A percentile compares a stretch with the other conserved stretches of the same genome.
phyloP scores from a whole-genome alignment of 2,888 invertebrate genomes.

The Peribatodes rhomboidaria region DNA sequence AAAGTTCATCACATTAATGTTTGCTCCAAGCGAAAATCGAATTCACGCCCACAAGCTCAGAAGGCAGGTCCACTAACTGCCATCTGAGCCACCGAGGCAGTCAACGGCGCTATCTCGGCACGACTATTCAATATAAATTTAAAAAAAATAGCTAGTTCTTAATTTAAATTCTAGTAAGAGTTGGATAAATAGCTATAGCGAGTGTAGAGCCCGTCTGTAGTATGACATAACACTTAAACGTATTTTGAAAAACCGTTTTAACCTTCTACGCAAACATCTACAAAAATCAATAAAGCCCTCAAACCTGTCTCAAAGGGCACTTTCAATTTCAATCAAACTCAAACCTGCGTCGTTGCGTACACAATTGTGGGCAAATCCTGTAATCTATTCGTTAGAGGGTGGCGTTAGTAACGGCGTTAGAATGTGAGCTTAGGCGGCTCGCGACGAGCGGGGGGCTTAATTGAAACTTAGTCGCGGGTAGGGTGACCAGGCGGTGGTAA shows the following conservation, averaged over 20 bases:
- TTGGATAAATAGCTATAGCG: too few species aligned
- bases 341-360: conserved; percentile 49
- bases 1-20: too few species aligned
- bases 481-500: conserved; percentile 29
- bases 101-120: too few species aligned
- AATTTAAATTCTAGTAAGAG: too few species aligned
- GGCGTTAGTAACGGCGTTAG: conserved; percentile 49
- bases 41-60: too few species aligned
- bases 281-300: conserved; percentile 9
- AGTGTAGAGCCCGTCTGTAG: too few species aligned
- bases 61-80: too few species aligned
- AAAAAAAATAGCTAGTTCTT: too few species aligned
- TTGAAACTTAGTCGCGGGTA: conserved; percentile 76
- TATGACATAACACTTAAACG: too few species aligned
- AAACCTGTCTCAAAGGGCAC: conserved; percentile 45
- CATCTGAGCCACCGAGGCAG: too few species aligned
- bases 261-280: background rate
- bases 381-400: conserved; percentile 67
- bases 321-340: conserved; percentile 56
- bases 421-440: conserved; percentile 62
- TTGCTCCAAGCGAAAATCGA: too few species aligned
- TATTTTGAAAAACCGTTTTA: background rate
- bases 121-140: too few species aligned
- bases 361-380: conserved; percentile 64
- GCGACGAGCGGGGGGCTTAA: conserved; percentile 72